A percentile compares a stretch with the other conserved stretches of the same genome.
phyloP scores from a whole-genome alignment of 2,113 vertebrate species.

The Struthio camelus region DNA sequence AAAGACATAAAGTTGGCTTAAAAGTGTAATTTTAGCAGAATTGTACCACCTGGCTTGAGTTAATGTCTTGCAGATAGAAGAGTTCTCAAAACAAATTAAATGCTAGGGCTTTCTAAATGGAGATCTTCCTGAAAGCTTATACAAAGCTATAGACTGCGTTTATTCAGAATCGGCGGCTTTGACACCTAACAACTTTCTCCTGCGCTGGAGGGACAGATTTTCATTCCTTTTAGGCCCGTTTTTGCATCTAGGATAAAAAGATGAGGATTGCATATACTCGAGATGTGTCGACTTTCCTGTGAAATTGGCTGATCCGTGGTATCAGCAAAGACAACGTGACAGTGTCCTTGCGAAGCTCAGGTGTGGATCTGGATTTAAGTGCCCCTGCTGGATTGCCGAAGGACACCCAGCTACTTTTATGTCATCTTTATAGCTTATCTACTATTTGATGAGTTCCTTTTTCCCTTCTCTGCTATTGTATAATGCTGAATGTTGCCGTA shows the following conservation, averaged over 20 bases:
- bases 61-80: background rate
- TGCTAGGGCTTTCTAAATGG: background rate
- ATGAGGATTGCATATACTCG: accelerated
- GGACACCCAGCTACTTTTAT: accelerated
- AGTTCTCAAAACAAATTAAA: background rate
- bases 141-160: background rate
- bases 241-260: accelerated
- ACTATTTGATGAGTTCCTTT: accelerated
- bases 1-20: background rate
- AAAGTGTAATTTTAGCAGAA: background rate
- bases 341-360: background rate
- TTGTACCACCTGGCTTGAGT: background rate
- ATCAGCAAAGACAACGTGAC: accelerated
- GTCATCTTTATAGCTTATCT: background rate
- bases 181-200: accelerated
- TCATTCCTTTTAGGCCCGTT: background rate
- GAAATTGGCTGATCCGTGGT: accelerated
- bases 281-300: background rate
- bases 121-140: background rate
- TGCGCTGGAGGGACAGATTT: background rate
- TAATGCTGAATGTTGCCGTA: background rate
- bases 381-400: accelerated
- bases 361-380: accelerated
- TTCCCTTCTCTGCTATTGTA: background rate
- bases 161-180: accelerated